These are phyloP conservation scores for Plemyria rubiginata DNA, from an alignment of 2,888 invertebrate genomes.

Conservation along the genomic window DNA sequence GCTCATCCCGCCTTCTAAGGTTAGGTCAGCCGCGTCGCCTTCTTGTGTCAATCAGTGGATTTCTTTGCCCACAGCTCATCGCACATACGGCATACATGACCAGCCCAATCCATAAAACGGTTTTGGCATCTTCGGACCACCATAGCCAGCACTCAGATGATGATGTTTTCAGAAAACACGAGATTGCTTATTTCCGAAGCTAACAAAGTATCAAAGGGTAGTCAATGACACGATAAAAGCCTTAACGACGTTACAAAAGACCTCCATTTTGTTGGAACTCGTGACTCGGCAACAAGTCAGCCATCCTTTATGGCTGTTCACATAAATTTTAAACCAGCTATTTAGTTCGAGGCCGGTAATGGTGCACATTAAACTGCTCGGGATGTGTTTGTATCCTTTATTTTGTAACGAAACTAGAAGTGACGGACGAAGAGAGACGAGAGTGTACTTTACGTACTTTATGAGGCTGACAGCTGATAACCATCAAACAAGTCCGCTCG, in stretches of 20 bases:
- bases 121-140: not conserved
- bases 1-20: too few relatives aligned
- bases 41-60: too few relatives aligned
- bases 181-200: constrained; percentile 18
- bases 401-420: not conserved
- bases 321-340: constrained; percentile 20
- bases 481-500: too few relatives aligned
- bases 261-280: constrained; percentile 23
- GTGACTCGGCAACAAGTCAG: constrained; percentile 29
- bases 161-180: constrained; percentile 3
- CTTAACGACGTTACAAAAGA: constrained; percentile 25
- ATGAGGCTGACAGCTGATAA: too few relatives aligned
- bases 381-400: not conserved
- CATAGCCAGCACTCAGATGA: not conserved
- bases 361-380: constrained; percentile 3
- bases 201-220: constrained; percentile 21
- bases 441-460: too few relatives aligned
- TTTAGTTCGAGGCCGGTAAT: constrained; percentile 10
- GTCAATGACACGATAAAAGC: constrained; percentile 25
- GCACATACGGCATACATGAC: too few relatives aligned
- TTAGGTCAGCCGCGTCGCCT: too few relatives aligned
- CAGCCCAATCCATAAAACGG: too few relatives aligned
- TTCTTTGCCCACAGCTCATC: too few relatives aligned
- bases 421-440: too few relatives aligned
- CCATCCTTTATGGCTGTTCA: constrained; percentile 12